Evolutionary conservation across 1,140 invertebrate genomes (phyloP).

Genomic region (Tetranychus urticae): DNA sequence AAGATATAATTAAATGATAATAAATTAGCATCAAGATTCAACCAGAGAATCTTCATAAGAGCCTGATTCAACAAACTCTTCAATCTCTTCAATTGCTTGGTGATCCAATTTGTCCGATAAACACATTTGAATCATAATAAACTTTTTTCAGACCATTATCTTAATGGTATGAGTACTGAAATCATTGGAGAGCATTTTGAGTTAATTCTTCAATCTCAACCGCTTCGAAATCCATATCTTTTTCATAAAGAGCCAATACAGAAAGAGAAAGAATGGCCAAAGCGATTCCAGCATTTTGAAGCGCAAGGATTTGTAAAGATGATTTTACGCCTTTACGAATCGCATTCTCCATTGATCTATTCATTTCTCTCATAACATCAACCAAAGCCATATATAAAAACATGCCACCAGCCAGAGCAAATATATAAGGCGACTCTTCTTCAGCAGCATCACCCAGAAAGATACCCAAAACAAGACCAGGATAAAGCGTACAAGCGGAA

Average conservation of each 20-base stretch:
- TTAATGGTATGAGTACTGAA: too few species aligned
- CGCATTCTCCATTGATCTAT: conserved; percentile 7
- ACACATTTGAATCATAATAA: too few species aligned
- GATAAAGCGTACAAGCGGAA: conserved; percentile 36
- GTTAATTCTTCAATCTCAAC: conserved; percentile 3
- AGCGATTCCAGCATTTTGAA: conserved; percentile 10
- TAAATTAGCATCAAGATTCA: too few species aligned
- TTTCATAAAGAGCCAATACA: conserved; percentile 9
- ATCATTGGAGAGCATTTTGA: conserved; percentile 3
- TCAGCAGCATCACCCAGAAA: conserved; percentile 26
- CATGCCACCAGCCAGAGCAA: conserved; percentile 34
- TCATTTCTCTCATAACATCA: conserved; percentile 28
- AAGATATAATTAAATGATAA: too few species aligned
- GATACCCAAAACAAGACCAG: conserved; percentile 33
- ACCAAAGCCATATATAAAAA: conserved; percentile 38
- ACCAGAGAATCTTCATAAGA: too few species aligned
- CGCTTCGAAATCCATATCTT: conserved; percentile 10
- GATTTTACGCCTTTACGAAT: conserved; percentile 3
- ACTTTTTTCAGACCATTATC: too few species aligned
- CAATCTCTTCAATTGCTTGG: too few species aligned
- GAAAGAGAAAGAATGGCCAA: conserved; percentile 2
- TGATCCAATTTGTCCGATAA: too few species aligned
- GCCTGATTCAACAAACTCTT: too few species aligned
- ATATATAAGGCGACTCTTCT: conserved; percentile 24
- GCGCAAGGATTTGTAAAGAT: conserved; percentile 1